Percentiles rank a stretch among this genome's conserved stretches.
Evolutionary conservation across 2,113 vertebrate genomes (phyloP).

Genomic region (Alaudala cheleensis): DNA sequence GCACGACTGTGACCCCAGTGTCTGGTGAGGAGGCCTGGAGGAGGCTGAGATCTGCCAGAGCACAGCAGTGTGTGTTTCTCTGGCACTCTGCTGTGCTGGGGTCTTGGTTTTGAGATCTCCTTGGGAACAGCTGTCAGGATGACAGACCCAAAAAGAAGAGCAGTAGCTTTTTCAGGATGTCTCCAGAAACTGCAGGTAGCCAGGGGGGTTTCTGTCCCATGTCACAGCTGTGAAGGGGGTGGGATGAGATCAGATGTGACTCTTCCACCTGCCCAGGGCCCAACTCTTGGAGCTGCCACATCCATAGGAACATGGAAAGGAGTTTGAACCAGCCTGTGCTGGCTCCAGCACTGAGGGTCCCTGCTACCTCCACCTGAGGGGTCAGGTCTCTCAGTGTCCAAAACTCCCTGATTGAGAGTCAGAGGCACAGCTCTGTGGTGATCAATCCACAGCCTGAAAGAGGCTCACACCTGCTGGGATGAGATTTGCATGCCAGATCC

Average conservation of each 20-base stretch:
- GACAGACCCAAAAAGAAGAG: not conserved
- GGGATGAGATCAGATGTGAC: not conserved
- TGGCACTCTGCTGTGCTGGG: not conserved
- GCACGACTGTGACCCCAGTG: fast-evolving
- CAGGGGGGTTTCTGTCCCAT: not conserved
- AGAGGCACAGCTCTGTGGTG: not conserved
- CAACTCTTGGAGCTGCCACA: not conserved
- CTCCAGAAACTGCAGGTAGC: not conserved
- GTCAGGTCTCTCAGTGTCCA: not conserved
- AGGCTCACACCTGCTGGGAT: not conserved
- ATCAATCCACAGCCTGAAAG: not conserved
- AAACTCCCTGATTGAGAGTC: not conserved
- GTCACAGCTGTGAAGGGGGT: not conserved
- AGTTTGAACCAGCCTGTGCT: not conserved
- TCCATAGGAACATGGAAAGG: not conserved
- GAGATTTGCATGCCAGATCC: not conserved
- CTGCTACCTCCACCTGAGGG: not conserved
- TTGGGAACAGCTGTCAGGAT: not conserved
- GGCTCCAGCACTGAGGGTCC: not conserved
- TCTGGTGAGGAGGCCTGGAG: not conserved
- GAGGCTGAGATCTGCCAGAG: not conserved
- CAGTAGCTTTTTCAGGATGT: not conserved
- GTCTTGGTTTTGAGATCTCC: not conserved
- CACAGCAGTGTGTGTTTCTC: fast-evolving
- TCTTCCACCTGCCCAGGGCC: not conserved